A percentile compares a stretch with the other conserved stretches of the same genome.
These are phyloP conservation scores for Matsumyia berberina DNA, from an alignment of 2,888 invertebrate species.

Conservation along the genomic window DNA sequence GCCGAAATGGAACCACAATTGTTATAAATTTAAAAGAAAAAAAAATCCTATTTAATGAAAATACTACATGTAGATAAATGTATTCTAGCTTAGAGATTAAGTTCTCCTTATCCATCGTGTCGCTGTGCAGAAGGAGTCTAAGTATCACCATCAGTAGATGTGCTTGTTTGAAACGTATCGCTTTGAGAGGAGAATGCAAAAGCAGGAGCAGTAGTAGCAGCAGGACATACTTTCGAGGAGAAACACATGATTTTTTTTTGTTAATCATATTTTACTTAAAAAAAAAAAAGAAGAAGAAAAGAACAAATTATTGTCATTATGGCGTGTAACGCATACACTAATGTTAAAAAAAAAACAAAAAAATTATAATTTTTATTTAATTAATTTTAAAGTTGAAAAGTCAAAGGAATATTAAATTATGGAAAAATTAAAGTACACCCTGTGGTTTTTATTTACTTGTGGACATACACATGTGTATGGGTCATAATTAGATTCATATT, in stretches of 20 bases:
- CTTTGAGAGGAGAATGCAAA: conserved; percentile 3
- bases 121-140: conserved; percentile 2
- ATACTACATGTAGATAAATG: conserved; percentile 42
- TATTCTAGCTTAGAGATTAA: conserved; percentile 58
- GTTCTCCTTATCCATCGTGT: conserved; percentile 36
- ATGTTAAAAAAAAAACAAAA: conserved; percentile 35
- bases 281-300: background rate
- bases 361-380: conserved; percentile 28
- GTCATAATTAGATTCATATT: no score
- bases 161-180: conserved; percentile 7
- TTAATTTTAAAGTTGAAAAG: conserved; percentile 41
- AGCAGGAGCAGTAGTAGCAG: background rate
- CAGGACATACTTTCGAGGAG: conserved; percentile 26
- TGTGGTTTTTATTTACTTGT: conserved; percentile 8
- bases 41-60: conserved; percentile 12
- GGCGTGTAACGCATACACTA: conserved; percentile 34
- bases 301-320: background rate
- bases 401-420: conserved; percentile 34
- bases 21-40: conserved; percentile 19
- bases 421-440: background rate
- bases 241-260: conserved; percentile 14
- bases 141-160: background rate
- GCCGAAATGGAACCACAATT: conserved; percentile 14
- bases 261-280: conserved; percentile 27
- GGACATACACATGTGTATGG: no score